These are phyloP conservation scores for Anastrepha obliqua DNA, from an alignment of 1,140 invertebrate genomes.

Conservation along the genomic window DNA sequence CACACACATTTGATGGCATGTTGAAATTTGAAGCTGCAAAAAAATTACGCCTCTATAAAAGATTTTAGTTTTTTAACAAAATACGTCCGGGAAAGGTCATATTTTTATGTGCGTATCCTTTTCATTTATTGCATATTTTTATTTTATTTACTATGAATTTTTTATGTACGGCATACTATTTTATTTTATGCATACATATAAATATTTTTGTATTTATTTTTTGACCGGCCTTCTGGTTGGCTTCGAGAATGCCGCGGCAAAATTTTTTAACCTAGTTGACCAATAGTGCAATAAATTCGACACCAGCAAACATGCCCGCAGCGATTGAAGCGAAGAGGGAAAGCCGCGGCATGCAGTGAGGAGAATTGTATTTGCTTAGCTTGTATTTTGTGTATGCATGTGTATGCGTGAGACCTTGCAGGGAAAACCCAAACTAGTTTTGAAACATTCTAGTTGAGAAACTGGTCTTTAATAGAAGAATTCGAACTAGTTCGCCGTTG, in stretches of 20 bases:
- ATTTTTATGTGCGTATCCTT: neutral
- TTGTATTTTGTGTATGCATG: too few relatives aligned
- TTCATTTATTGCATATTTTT: neutral
- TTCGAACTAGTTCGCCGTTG: too few relatives aligned
- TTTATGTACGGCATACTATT: neutral
- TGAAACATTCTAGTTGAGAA: too few relatives aligned
- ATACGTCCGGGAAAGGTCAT: neutral
- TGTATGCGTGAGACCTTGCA: too few relatives aligned
- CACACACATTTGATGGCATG: neutral
- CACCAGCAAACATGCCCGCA: neutral
- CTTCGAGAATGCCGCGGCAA: neutral
- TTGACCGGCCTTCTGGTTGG: neutral
- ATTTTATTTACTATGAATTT: neutral
- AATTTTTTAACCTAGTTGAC: slow-evolving; percentile 29
- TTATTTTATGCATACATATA: neutral
- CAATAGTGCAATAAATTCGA: slow-evolving; percentile 44
- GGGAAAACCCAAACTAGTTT: too few relatives aligned
- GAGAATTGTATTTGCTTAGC: neutral
- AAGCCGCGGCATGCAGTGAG: neutral
- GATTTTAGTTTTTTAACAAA: neutral
- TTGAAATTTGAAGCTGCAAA: neutral
- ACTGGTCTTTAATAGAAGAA: too few relatives aligned
- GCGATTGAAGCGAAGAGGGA: neutral
- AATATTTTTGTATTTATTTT: neutral
- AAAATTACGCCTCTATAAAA: neutral